Evolutionary conservation across 2,888 invertebrate species (phyloP), one percentile per base, ranked within the genome.

Genomic region (Rutpela maculata): DNA sequence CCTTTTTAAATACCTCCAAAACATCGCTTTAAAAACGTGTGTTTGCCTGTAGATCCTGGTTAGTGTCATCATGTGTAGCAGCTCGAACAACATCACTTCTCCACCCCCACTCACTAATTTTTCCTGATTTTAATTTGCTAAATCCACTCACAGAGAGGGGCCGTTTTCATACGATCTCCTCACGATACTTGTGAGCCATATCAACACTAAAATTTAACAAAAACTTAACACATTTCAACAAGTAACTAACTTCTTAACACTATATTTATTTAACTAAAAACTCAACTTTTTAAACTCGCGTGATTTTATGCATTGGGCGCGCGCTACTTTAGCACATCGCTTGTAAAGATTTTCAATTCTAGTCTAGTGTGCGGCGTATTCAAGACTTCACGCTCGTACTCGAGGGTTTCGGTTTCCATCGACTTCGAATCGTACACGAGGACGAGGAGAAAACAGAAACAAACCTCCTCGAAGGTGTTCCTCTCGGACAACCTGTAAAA

Each of bases 151-250:
- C 95, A 91, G 95, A 95, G 88, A 96, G 92, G 92, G 96, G 96
- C 91, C 96, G 93, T 93, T 96, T 96, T 90, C 96, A 96, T 91
- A 96, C 96, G 91, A 96, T 93, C 92, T 96, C 96, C 92, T 96
- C 95, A 91, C 95, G 94, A 92, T 93, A 95, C 92, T 94, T 94
- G 92, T 93, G 94, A 91, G 94, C 94, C 94, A 94, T 95, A 92
- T 72, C 72, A 67, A 22, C 67, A 67, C 67, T 67, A 67, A 50
- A 67, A 50, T 67, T 67, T 22, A 67, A 67, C 50, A 67, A 55
- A 67, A 67, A 67, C 67, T 50, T 17, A 72, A 72, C 72, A 63
- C 72, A 72, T 55, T 55, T 26, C 55, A 63, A 72, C 72, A 31
- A 72, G 63, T 50, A 72, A 72, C 72, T 62, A 50, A 50, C 17